Evolutionary conservation across 23 tunicate species (phyloP).

Genomic region (Ciona savignyi): DNA sequence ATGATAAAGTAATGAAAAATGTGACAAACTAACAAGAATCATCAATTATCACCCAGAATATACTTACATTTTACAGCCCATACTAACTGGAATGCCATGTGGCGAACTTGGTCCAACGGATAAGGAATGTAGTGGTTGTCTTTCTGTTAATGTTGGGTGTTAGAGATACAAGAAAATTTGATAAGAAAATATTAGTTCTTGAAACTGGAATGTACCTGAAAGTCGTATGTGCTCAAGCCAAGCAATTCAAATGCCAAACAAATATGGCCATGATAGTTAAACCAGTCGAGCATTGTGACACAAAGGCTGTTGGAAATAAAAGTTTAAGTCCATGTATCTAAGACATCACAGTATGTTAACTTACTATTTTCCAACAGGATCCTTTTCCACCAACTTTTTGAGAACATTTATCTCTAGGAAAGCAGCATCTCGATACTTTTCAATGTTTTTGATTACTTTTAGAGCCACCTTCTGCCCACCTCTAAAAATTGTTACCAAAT

Average conservation of each 20-base stretch:
- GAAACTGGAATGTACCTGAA: conserved; percentile 92
- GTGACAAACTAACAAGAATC: no score
- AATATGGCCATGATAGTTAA: conserved; percentile 95
- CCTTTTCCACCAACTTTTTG: conserved; percentile 84
- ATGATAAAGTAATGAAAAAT: not conserved
- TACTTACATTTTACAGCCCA: conserved; percentile 99
- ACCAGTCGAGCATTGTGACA: conserved; percentile 89
- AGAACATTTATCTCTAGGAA: conserved; percentile 94
- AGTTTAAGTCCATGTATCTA: not conserved
- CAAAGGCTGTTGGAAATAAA: conserved; percentile 56
- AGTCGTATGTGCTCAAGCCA: conserved; percentile 92
- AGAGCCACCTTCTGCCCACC: conserved; percentile 68
- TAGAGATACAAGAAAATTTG: not conserved
- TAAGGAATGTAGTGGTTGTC: conserved; percentile 96
- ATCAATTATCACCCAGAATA: no score
- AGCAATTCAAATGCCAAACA: conserved; percentile 93
- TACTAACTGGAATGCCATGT: conserved; percentile 91
- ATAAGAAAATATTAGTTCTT: no score
- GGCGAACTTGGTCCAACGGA: conserved; percentile 85
- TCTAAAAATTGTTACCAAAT: conserved; percentile 19
- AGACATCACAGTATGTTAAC: not conserved
- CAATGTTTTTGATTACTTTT: conserved; percentile 98
- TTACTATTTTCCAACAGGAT: conserved; percentile 93
- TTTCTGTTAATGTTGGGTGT: conserved; percentile 42
- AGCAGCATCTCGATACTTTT: conserved; percentile 98